Percentiles rank a stretch among this genome's conserved stretches.
Evolutionary conservation across 2,888 invertebrate species (phyloP).

Genomic region (Clostera curtula): DNA sequence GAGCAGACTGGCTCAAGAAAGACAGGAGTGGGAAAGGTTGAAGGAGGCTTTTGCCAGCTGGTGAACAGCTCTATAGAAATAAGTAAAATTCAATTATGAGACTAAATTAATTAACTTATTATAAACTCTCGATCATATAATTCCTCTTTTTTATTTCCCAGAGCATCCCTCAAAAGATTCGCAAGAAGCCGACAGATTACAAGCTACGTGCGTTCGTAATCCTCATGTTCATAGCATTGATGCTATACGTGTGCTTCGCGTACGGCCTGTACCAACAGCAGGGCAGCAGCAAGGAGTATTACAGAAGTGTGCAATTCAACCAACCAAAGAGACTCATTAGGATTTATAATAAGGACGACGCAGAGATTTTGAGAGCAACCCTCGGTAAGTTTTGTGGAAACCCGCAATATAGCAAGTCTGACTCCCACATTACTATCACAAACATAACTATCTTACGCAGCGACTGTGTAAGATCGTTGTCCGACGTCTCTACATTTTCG

Average conservation of each 20-base stretch:
- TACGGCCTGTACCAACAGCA: slow-evolving; percentile 89
- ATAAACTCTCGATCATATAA: neutral
- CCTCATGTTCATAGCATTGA: slow-evolving; percentile 85
- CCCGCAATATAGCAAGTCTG: no score
- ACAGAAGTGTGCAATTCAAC: slow-evolving; percentile 88
- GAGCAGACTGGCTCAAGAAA: no score
- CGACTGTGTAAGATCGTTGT: no score
- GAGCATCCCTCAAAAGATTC: slow-evolving; percentile 83
- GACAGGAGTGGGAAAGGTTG: no score
- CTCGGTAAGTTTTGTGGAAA: slow-evolving; percentile 60
- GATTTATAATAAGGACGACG: slow-evolving; percentile 81
- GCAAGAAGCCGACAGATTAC: slow-evolving; percentile 84
- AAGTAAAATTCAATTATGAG: no score
- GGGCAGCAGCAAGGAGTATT: slow-evolving; percentile 86
- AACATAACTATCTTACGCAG: no score
- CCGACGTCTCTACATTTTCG: neutral
- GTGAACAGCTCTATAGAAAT: neutral
- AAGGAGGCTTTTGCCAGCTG: neutral
- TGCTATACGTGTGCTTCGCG: slow-evolving; percentile 88
- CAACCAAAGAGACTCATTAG: slow-evolving; percentile 83
- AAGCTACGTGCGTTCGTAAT: slow-evolving; percentile 88
- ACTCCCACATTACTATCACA: no score
- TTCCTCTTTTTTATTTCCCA: slow-evolving; percentile 44
- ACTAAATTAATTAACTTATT: no score
- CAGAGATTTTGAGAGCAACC: slow-evolving; percentile 80